Percentiles rank a stretch among this genome's conserved stretches.
These are phyloP conservation scores for Campylomormyrus tamandua DNA, from an alignment of 2,113 vertebrate genomes.

Conservation along the genomic window DNA sequence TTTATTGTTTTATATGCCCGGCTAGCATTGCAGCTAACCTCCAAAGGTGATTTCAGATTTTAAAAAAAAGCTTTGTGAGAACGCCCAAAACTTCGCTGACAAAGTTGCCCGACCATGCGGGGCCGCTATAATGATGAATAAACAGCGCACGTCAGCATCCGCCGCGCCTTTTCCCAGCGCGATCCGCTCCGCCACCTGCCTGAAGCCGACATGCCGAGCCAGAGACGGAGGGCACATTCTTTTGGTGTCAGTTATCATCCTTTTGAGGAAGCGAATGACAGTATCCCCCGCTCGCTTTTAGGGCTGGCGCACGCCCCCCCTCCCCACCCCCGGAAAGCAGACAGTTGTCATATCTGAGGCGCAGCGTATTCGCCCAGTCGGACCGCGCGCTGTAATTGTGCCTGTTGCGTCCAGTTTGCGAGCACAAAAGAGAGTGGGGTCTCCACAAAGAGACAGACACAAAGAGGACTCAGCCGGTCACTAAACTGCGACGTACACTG, in stretches of 20 bases:
- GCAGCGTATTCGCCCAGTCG: not conserved
- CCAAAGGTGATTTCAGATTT: not conserved
- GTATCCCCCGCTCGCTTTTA: not conserved
- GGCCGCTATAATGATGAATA: not conserved
- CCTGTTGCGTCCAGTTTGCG: not conserved
- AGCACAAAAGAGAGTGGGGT: not conserved
- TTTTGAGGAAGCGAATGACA: not conserved
- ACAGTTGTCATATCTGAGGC: not conserved
- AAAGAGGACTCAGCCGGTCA: not conserved
- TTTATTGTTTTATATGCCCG: not conserved
- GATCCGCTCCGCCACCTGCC: not conserved
- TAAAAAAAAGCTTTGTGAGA: not conserved
- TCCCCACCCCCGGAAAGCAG: not conserved
- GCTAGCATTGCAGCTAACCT: not conserved
- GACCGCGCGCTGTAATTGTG: not conserved
- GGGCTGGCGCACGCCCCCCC: too few species aligned
- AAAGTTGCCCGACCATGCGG: not conserved
- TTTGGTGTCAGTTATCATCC: not conserved
- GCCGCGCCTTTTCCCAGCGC: not conserved
- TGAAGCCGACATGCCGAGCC: not conserved
- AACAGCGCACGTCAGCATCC: not conserved
- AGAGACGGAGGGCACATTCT: not conserved
- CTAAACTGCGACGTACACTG: not conserved
- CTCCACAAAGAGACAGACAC: slow-evolving; percentile 11
- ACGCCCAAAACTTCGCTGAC: not conserved